A percentile compares a stretch with the other conserved stretches of the same genome.
These are phyloP conservation scores for Mastacembelus armatus DNA, from an alignment of 2,797 vertebrate species.

Conservation along the genomic window DNA sequence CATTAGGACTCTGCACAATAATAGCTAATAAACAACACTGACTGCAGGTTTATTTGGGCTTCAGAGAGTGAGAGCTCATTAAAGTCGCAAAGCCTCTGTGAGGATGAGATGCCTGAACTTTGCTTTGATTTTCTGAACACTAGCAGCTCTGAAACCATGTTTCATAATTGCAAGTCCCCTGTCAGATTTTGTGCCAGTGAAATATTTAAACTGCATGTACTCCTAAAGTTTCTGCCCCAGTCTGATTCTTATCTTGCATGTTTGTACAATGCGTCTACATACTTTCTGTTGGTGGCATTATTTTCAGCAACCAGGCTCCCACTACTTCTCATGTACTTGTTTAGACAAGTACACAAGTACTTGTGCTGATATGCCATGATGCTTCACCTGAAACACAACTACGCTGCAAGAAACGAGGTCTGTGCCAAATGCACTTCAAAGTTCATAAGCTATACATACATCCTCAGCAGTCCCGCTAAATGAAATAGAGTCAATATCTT, in stretches of 20 bases:
- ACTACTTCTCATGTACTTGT: background rate
- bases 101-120: constrained; percentile 42
- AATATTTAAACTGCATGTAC: constrained; percentile 54
- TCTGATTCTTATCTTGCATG: constrained; percentile 14
- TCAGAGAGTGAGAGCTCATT: constrained; percentile 44
- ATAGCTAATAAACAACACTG: constrained; percentile 14
- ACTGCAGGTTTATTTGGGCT: constrained; percentile 35
- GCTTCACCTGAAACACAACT: no score
- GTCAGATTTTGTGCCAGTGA: constrained; percentile 41
- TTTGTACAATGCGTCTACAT: constrained; percentile 31
- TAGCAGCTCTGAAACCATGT: constrained; percentile 38
- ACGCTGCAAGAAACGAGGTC: no score
- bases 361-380: background rate
- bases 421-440: no score
- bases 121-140: constrained; percentile 46
- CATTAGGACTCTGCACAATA: constrained; percentile 25
- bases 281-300: constrained; percentile 27
- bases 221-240: constrained; percentile 15
- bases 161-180: constrained; percentile 37
- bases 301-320: constrained; percentile 12
- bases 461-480: no score
- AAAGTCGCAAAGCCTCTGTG: constrained; percentile 8
- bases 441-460: no score
- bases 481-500: no score
- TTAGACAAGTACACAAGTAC: background rate